Conservation (phyloP, 1,140 invertebrate genomes). For the Elymnias hypermnestra region DNA sequence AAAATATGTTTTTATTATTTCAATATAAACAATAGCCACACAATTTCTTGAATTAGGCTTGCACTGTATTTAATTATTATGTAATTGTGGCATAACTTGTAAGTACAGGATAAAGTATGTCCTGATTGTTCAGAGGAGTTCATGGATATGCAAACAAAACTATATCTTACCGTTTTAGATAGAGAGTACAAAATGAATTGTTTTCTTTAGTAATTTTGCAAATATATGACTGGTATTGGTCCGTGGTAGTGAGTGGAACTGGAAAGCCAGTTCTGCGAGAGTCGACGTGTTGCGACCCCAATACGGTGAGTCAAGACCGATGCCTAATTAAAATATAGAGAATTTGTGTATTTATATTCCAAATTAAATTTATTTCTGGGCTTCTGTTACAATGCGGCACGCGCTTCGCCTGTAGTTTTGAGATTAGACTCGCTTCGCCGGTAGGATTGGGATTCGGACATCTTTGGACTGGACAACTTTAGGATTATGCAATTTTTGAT, state of each 20-base stretch:
- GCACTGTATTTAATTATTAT: slow-evolving; percentile 12
- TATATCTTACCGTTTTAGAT: neutral
- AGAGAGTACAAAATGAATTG: slow-evolving; percentile 7
- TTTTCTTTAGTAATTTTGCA: neutral
- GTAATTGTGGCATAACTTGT: slow-evolving; percentile 13
- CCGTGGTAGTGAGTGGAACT: slow-evolving; percentile 23
- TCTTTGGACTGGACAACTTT: too few species aligned
- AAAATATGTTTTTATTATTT: too few species aligned
- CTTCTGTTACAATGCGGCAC: too few species aligned
- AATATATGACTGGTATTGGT: slow-evolving; percentile 19
- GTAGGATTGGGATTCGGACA: too few species aligned
- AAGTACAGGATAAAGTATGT: slow-evolving; percentile 11
- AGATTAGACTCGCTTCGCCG: too few species aligned
- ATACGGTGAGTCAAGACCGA: slow-evolving; percentile 20
- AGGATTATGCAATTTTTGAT: too few species aligned
- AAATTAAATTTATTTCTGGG: too few species aligned
- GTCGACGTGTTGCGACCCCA: slow-evolving; percentile 24
- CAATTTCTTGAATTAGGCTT: slow-evolving; percentile 13
- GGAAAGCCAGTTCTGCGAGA: slow-evolving; percentile 28
- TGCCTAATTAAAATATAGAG: slow-evolving; percentile 16
- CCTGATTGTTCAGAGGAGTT: slow-evolving; percentile 15
- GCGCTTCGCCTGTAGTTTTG: too few species aligned
- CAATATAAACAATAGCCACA: slow-evolving; percentile 5
- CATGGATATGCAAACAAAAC: slow-evolving; percentile 5
- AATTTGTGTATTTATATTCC: too few species aligned